These are phyloP conservation scores for Polypedilum vanderplanki DNA, from an alignment of 1,140 invertebrate species.

Conservation along the genomic window DNA sequence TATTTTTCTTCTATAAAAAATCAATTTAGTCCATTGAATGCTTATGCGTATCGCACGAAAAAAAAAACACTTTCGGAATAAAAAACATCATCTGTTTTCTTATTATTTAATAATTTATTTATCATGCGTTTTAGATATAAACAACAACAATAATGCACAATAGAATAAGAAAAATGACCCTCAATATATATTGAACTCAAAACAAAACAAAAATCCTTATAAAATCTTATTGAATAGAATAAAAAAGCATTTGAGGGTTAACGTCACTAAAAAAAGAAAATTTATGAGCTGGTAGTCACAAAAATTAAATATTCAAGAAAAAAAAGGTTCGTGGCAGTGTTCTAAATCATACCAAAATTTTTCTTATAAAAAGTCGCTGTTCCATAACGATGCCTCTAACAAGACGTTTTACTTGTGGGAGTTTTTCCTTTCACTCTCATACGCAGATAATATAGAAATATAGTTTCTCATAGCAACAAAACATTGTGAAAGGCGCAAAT, in stretches of 20 bases:
- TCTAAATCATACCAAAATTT: background rate
- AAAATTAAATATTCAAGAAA: too few relatives aligned
- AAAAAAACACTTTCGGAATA: background rate
- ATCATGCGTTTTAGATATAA: slow-evolving; percentile 1
- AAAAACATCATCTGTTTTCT: slow-evolving; percentile 22
- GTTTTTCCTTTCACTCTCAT: background rate
- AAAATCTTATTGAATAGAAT: too few relatives aligned
- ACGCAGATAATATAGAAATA: background rate
- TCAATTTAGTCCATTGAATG: background rate
- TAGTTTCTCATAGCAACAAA: background rate
- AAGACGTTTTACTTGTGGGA: background rate
- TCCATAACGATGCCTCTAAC: slow-evolving; percentile 17
- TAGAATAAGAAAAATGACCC: background rate
- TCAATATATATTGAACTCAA: slow-evolving; percentile 16
- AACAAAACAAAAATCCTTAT: too few relatives aligned
- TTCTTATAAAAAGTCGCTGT: slow-evolving; percentile 10
- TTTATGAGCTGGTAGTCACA: too few relatives aligned
- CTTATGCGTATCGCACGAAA: background rate
- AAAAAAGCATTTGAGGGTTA: too few relatives aligned
- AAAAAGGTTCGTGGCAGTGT: background rate
- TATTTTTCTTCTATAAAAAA: slow-evolving; percentile 2
- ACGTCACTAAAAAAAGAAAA: too few relatives aligned
- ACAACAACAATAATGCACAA: background rate
- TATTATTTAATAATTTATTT: slow-evolving; percentile 20
- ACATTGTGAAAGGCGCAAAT: background rate